Base-by-base conservation (phyloP, 2,113 vertebrate species). In the Mesitornis unicolor region DNA sequence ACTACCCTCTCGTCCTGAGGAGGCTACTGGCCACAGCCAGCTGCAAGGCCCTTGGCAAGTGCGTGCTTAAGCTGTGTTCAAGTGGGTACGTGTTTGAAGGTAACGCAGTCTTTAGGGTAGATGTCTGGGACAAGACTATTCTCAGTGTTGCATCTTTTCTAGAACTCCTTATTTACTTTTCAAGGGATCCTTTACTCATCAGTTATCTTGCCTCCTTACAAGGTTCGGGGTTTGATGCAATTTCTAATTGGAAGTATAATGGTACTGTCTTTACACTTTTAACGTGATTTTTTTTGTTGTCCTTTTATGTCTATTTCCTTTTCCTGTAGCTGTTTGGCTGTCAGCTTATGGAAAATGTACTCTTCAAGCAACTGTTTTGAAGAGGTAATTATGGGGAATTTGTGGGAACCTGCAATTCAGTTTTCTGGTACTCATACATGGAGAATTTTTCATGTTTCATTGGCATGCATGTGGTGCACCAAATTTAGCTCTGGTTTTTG, bases 1-100 rank as follows among this genome's bases (percentile, higher is more conserved):
- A 0, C n/a, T 18, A 35, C 29, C 16, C 0, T 20, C 51, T 57
- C 65, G 16, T 36, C 54, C 54, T 4, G 2, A 14, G 19, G 28
- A 33, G 36, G 65, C 24, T 24, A 28, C 33, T 3, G 3, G 50
- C 21, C 33, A 25, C 35, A 82, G 64, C 36, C 57, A 51, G 28
- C 33, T 1, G 0, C 19, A 21, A 21, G 38, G 38, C 45, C 43
- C 43, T 53, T 73, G 59, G 31, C 50, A 53, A 3, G 12, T 15
- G 14, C 29, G 29, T 47, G 29, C 25, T 15, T 19, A 31, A 10
- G 22, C 21, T 40, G 45, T 19, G 56, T 29, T 74, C 31, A 28
- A 33, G 20, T 29, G 45, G 64, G 33, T 13, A 16, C 2, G 1
- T 42, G 36, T 83, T 64, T 35, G 73, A 87, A 40, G 10, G 20